Evolutionary conservation across 2,888 invertebrate genomes (phyloP).

Genomic region (Poecilobothrus nobilitatus): DNA sequence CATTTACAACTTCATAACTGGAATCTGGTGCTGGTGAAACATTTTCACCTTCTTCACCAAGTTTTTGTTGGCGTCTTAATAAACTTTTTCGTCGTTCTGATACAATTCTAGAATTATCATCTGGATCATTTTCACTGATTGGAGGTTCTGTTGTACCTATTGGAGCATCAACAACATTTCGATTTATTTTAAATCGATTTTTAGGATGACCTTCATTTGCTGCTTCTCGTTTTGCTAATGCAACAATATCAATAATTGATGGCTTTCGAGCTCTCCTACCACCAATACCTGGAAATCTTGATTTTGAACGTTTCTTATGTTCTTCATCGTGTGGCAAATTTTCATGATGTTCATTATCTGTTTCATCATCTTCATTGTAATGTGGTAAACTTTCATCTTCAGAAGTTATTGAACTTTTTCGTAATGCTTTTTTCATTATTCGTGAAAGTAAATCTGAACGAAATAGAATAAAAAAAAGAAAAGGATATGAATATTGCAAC

Average conservation of each 20-base stretch:
- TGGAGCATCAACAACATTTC: not conserved
- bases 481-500: conserved; percentile 19
- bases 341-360: conserved; percentile 64
- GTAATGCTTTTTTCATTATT: conserved; percentile 44
- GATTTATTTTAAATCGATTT: conserved; percentile 32
- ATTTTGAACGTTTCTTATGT: conserved; percentile 31
- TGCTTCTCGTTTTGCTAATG: conserved; percentile 34
- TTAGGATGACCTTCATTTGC: conserved; percentile 33
- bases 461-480: too few relatives aligned
- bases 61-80: conserved; percentile 31
- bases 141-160: conserved; percentile 13
- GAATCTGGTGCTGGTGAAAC: conserved; percentile 14
- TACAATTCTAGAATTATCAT: conserved; percentile 36
- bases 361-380: conserved; percentile 50
- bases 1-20: conserved; percentile 45
- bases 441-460: conserved; percentile 38
- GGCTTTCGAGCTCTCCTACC: conserved; percentile 37
- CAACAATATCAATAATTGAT: conserved; percentile 40
- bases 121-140: conserved; percentile 34
- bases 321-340: conserved; percentile 55
- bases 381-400: conserved; percentile 46
- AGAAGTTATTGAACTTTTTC: conserved; percentile 51
- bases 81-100: conserved; percentile 38
- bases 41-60: conserved; percentile 18
- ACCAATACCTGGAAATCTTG: conserved; percentile 30